Conservation (phyloP, 2,888 invertebrate genomes). For the Labia minor region DNA sequence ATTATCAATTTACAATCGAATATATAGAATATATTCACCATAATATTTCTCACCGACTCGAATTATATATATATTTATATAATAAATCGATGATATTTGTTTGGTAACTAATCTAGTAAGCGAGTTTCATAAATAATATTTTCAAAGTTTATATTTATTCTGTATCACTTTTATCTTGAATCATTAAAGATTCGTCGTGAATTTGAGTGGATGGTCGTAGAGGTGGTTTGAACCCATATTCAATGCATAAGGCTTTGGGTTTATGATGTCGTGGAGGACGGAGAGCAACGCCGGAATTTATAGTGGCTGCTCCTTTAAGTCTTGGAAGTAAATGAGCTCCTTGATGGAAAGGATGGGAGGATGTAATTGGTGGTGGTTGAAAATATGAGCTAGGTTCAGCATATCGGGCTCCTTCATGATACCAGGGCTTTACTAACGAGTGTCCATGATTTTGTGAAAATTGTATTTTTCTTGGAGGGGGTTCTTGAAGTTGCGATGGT, state of each 20-base stretch:
- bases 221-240: constrained; percentile 71
- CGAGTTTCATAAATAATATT: no score
- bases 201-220: constrained; percentile 69
- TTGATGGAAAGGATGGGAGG: constrained; percentile 23
- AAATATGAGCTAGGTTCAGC: constrained; percentile 2
- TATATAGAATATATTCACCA: no score
- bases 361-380: constrained; percentile 25
- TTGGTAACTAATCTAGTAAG: no score
- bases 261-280: constrained; percentile 15
- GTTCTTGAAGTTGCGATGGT: constrained; percentile 21
- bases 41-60: no score
- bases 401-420: constrained; percentile 17
- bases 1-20: no score
- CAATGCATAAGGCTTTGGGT: constrained; percentile 53
- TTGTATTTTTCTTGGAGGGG: constrained; percentile 17
- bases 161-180: background rate
- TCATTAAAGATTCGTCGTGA: constrained; percentile 45
- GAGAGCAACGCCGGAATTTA: background rate
- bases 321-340: background rate
- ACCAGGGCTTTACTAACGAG: background rate
- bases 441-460: constrained; percentile 19
- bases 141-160: background rate
- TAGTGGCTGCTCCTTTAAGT: background rate
- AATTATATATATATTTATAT: no score
- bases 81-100: no score